These are phyloP conservation scores for Chamaetylas fuelleborni DNA, from an alignment of 2,113 vertebrate species.

Conservation along the genomic window DNA sequence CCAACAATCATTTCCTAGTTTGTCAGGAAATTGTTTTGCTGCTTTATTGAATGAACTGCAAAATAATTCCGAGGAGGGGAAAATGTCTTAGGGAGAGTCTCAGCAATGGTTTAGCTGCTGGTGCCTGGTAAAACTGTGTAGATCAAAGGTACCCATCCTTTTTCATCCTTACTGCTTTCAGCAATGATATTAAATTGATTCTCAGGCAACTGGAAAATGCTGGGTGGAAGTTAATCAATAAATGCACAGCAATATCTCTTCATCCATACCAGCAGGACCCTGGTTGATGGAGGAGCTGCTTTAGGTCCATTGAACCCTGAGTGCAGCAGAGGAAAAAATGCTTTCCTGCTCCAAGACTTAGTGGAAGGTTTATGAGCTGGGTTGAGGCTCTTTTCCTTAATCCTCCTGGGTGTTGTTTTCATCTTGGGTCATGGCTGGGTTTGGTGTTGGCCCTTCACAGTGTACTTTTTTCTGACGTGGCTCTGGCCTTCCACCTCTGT, in stretches of 20 bases:
- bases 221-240: constrained; percentile 41
- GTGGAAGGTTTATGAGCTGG: not conserved
- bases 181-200: constrained; percentile 39
- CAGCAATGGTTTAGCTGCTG: not conserved
- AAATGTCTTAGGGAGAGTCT: constrained; percentile 19
- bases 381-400: not conserved
- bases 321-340: not conserved
- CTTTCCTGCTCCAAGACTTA: not conserved
- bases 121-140: not conserved
- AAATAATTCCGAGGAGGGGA: constrained; percentile 31
- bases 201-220: constrained; percentile 18
- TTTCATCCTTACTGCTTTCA: constrained; percentile 18
- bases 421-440: not conserved
- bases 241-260: not conserved
- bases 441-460: not conserved
- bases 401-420: not conserved
- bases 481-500: not conserved
- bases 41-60: constrained; percentile 63
- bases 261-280: not conserved
- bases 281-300: not conserved
- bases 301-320: not conserved
- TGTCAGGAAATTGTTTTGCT: constrained; percentile 72
- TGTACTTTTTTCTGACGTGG: accelerated
- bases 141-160: constrained; percentile 11
- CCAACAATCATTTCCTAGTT: constrained; percentile 72